Evolutionary conservation across 2,113 vertebrate species (phyloP).

Genomic region (Dicerorhinus sumatrensis): DNA sequence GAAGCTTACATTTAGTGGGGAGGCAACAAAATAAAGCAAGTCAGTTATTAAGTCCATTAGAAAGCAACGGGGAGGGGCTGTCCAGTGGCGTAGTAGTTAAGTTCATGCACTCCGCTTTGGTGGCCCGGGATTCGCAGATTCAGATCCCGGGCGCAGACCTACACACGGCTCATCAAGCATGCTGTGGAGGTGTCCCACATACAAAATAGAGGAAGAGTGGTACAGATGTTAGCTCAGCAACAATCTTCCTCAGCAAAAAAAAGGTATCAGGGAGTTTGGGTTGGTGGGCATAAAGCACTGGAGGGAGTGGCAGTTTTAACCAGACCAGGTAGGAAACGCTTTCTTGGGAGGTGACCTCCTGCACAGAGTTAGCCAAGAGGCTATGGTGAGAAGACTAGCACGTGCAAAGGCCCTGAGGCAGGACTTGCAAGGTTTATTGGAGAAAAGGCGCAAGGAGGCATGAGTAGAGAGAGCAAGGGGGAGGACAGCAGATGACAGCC

Average conservation of each 20-base stretch:
- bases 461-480: no score
- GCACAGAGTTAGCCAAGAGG: neutral
- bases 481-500: neutral
- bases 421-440: neutral
- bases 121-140: no score
- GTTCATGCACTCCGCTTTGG: no score
- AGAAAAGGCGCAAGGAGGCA: neutral
- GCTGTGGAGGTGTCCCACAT: no score
- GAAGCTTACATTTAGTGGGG: neutral
- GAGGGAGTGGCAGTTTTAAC: neutral
- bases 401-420: neutral
- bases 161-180: no score
- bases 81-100: no score
- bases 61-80: no score
- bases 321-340: neutral
- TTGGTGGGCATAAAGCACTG: neutral
- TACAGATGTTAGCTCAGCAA: no score
- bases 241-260: no score
- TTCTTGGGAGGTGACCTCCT: neutral
- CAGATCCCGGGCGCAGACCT: no score
- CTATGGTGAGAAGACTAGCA: neutral
- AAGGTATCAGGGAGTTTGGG: neutral
- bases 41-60: neutral
- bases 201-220: no score
- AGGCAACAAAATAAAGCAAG: neutral